Percentiles rank a stretch among this genome's conserved stretches.
Conservation (phyloP, 2,888 invertebrate species). For the Calameuta filiformis region DNA sequence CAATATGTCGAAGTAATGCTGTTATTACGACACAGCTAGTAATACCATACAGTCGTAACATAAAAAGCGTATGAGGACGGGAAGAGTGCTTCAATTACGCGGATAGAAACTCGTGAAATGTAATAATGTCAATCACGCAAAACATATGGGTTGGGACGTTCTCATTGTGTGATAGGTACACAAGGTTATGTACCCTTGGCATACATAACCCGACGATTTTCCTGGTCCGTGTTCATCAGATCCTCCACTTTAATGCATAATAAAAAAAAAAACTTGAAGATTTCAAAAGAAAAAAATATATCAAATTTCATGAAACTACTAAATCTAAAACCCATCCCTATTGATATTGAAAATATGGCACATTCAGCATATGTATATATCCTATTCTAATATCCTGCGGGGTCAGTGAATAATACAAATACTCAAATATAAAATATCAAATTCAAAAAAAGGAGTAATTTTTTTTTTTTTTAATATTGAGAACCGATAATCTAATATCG, state of each 20-base stretch:
- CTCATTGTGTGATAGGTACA: not conserved
- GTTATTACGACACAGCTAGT: not conserved
- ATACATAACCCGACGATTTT: not conserved
- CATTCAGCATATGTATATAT: not conserved
- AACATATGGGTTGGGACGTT: not conserved
- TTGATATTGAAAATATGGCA: not conserved
- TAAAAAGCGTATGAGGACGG: not conserved
- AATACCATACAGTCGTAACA: not conserved
- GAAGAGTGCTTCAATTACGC: not conserved
- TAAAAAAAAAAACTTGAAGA: not conserved
- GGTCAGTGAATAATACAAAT: not conserved
- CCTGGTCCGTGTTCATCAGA: not conserved
- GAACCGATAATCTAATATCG: constrained; percentile 2
- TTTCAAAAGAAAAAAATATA: not conserved
- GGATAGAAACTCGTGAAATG: not conserved
- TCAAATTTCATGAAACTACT: not conserved
- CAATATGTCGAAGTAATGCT: not conserved
- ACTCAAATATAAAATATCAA: not conserved
- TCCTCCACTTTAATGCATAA: not conserved
- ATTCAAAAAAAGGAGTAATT: not conserved
- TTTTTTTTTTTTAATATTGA: not conserved
- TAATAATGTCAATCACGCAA: not conserved
- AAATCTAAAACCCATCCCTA: not conserved
- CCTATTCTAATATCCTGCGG: not conserved
- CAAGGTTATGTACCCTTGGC: not conserved